These are phyloP conservation scores for Spheniscus mendiculus DNA, from an alignment of 2,113 vertebrate genomes.

Conservation along the genomic window DNA sequence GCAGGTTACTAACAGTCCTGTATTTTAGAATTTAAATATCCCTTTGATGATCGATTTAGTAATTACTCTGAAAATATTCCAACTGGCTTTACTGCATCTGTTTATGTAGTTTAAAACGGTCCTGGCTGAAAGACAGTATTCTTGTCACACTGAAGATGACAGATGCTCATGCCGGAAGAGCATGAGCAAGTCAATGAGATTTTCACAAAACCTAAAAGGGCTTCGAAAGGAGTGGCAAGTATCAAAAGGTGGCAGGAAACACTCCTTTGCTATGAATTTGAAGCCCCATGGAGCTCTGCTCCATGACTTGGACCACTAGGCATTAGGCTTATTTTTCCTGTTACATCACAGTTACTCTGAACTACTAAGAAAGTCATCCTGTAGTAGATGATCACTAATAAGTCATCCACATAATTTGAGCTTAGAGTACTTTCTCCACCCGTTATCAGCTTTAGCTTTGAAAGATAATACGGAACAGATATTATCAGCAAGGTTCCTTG, in stretches of 20 bases:
- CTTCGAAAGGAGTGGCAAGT: neutral
- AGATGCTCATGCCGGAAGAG: neutral
- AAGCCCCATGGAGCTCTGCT: neutral
- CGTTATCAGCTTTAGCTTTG: neutral
- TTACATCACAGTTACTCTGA: neutral
- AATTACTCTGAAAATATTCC: constrained; percentile 6
- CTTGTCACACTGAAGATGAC: neutral
- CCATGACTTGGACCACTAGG: neutral
- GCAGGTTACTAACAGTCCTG: neutral
- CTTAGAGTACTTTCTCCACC: neutral
- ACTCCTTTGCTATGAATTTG: neutral
- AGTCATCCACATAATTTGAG: neutral
- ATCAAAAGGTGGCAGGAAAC: neutral
- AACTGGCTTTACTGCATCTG: neutral
- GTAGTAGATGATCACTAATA: neutral
- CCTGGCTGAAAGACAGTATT: neutral
- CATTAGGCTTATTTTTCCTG: neutral
- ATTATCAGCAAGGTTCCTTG: neutral
- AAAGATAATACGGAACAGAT: neutral
- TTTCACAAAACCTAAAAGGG: neutral
- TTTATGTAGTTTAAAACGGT: constrained; percentile 6
- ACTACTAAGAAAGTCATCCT: neutral
- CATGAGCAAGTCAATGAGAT: neutral
- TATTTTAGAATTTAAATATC: constrained; percentile 13
- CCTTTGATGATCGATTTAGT: constrained; percentile 10